Conservation (phyloP, 2,888 invertebrate genomes). For the Metellina segmentata region DNA sequence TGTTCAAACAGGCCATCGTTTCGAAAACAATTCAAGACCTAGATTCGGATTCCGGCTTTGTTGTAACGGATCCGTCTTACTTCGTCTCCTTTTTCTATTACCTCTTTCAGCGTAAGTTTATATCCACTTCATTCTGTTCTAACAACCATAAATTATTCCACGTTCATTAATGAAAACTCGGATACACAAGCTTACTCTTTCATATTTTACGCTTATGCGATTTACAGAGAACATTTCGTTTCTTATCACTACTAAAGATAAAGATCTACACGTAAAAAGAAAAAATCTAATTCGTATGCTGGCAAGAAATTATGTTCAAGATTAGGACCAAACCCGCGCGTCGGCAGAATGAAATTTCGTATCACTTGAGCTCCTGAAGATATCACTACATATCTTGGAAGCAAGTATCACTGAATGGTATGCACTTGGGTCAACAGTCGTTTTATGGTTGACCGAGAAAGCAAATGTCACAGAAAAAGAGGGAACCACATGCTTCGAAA, state of each 20-base stretch:
- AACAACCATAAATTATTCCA: too few relatives aligned
- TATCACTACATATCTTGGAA: neutral
- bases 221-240: too few relatives aligned
- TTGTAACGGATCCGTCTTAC: too few relatives aligned
- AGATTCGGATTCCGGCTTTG: too few relatives aligned
- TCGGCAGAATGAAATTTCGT: neutral
- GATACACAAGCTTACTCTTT: too few relatives aligned
- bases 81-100: too few relatives aligned
- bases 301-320: neutral
- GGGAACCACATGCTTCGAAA: neutral
- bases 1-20: too few relatives aligned
- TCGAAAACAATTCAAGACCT: too few relatives aligned
- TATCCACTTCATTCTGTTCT: too few relatives aligned
- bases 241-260: neutral
- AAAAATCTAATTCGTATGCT: neutral
- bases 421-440: neutral
- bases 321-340: neutral
- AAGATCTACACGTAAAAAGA: neutral
- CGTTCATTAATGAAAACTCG: too few relatives aligned
- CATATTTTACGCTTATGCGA: too few relatives aligned
- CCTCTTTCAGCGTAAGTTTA: too few relatives aligned
- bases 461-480: neutral
- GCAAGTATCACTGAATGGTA: neutral
- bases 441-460: neutral
- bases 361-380: neutral